Base-by-base conservation (phyloP, 1,140 invertebrate genomes). In the Micrasema minimum region DNA sequence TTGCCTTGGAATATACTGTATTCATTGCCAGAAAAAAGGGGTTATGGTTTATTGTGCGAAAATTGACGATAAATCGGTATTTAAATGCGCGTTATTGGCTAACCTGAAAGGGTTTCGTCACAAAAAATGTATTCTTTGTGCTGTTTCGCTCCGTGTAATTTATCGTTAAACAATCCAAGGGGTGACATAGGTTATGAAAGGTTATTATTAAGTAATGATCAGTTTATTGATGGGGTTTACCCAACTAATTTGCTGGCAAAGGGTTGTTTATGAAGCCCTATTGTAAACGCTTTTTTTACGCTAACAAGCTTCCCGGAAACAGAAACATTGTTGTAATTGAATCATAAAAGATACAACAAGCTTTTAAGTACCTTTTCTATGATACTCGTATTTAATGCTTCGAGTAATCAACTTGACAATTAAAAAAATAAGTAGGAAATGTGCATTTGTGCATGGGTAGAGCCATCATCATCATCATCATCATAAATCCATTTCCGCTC, bases 201-300 rank as follows among this genome's bases (percentile, higher is more conserved):
- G 50, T 68, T 65, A 50, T 69, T 61, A 69, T 72, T 72, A 65
- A 64, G 59, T 50, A 55, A 66, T 68, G 48, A 68, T 72, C 48
- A 61, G 71, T 65, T 69, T 68, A 68, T 68, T 53, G 65, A 69
- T 68, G 61, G 71, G 71, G 71, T 69, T 72, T 72, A 65, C 59
- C 55, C 48, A 53, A 68, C 59, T 72, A 72, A 68, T 72, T 72
- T 72, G 65, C 71, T 10, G 65, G 38, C 38, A 66, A 72, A 72
- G 71, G 71, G 71, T 72, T 72, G 66, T 50, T 64, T 65, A 61
- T 50, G 37, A 22, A 14, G 23, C 18, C 45, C 59, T 31, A 48
- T 64, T 67, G 67, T 45, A 69, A 51, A 69, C 66, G 14, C 23
- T 37, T 55, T n/a, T n/a, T 66, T 48, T 46, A 22, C 57, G 37